Percentiles rank a stretch among this genome's conserved stretches.
phyloP scores from a whole-genome alignment of 2,113 vertebrate genomes.

The Anguilla japonica region DNA sequence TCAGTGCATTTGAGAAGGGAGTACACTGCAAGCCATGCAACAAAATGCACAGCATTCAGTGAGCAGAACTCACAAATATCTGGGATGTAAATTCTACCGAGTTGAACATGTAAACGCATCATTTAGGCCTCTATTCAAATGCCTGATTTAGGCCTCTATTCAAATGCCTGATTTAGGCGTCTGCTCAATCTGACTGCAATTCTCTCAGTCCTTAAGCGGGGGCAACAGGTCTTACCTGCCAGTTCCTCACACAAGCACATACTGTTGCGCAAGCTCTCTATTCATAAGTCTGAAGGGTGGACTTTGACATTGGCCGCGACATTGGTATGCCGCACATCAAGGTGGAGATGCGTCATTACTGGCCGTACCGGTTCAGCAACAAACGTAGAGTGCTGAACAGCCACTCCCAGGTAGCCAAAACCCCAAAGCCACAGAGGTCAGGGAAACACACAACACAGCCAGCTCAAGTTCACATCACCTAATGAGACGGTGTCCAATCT shows the following conservation, averaged over 20 bases:
- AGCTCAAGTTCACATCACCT: not conserved
- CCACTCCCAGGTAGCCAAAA: not conserved
- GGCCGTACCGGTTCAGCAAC: not conserved
- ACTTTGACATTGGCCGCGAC: not conserved
- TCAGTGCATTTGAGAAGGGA: not conserved
- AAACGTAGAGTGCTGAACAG: not conserved
- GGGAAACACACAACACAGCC: not conserved
- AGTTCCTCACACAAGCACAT: not conserved
- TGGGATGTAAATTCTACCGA: not conserved
- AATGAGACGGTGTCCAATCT: too few relatives aligned
- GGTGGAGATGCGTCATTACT: not conserved
- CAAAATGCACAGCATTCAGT: not conserved
- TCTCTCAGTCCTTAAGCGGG: too few relatives aligned
- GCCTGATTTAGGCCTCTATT: too few relatives aligned
- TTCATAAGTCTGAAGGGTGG: not conserved
- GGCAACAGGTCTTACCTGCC: not conserved
- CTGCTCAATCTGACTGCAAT: too few relatives aligned
- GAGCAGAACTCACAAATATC: not conserved
- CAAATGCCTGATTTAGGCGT: too few relatives aligned
- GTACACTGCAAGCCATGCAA: not conserved
- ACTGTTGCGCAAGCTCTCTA: not conserved
- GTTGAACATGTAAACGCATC: not conserved
- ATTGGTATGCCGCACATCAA: not conserved
- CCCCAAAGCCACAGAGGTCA: not conserved
- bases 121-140: not conserved